A percentile compares a stretch with the other conserved stretches of the same genome.
Conservation (phyloP, 2,113 vertebrate genomes). For the Henicopernis longicauda region DNA sequence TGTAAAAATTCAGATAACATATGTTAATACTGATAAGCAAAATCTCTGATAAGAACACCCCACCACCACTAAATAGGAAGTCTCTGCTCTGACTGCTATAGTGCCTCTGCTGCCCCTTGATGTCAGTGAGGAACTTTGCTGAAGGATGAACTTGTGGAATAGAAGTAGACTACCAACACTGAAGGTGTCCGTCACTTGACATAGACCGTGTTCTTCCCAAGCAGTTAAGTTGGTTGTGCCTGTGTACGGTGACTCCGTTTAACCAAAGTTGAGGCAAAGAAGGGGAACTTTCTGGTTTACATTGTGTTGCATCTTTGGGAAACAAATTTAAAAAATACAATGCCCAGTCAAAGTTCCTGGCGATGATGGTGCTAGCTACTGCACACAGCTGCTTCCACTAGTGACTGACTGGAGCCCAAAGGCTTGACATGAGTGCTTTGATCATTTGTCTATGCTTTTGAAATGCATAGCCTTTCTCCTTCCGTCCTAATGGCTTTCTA, state of each 20-base stretch:
- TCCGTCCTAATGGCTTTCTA: background rate
- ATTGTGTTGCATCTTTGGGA: background rate
- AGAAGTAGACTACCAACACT: background rate
- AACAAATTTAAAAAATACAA: rapidly evolving
- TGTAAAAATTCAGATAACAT: conserved; percentile 4
- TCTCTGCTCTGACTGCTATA: background rate
- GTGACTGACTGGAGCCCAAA: background rate
- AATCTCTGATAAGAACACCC: background rate
- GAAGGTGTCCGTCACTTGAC: rapidly evolving
- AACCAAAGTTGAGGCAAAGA: background rate
- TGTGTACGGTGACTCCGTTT: rapidly evolving
- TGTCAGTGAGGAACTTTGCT: background rate
- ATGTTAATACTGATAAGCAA: background rate
- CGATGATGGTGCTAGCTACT: rapidly evolving
- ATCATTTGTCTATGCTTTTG: background rate
- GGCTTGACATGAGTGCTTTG: background rate
- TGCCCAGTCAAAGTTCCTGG: background rate
- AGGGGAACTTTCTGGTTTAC: background rate
- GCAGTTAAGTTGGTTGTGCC: background rate
- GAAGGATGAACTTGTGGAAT: background rate
- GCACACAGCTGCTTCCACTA: background rate
- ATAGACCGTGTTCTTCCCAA: background rate
- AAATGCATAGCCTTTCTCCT: background rate
- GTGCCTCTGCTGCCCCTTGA: background rate
- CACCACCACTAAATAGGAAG: background rate